Evolutionary conservation across 2,888 invertebrate genomes (phyloP).

Genomic region (Parapristionchus giblindavisi): DNA sequence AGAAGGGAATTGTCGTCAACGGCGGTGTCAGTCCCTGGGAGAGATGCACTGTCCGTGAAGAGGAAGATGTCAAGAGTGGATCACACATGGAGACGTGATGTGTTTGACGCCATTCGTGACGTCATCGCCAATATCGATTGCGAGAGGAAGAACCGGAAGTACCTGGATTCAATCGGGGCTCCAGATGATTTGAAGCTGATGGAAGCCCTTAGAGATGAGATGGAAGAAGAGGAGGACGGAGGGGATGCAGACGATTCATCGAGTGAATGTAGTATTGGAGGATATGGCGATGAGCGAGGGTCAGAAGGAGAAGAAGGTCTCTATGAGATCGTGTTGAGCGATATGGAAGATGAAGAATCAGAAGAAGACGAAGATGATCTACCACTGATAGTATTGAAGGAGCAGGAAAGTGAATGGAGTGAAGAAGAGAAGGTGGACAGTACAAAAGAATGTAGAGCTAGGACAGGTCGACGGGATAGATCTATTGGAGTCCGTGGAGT

Average conservation of each 20-base stretch:
- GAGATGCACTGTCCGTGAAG: neutral
- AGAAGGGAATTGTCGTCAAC: neutral
- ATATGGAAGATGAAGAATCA: too few species aligned
- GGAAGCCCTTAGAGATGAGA: neutral
- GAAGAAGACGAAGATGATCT: neutral
- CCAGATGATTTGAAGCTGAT: neutral
- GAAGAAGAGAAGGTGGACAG: neutral
- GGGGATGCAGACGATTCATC: too few species aligned
- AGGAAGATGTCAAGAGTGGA: neutral
- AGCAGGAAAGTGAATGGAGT: too few species aligned
- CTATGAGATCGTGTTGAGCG: neutral
- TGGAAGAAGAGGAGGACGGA: neutral
- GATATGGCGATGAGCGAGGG: constrained; percentile 2
- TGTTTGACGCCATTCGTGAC: neutral
- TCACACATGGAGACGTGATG: neutral
- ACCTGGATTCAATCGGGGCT: neutral
- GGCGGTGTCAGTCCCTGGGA: neutral
- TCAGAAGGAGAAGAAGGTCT: neutral
- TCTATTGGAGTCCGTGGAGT: neutral
- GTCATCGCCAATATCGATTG: neutral
- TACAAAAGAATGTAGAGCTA: neutral
- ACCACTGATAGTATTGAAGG: neutral
- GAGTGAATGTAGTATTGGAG: too few species aligned
- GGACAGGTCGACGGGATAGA: neutral
- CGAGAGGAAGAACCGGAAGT: neutral